Conservation (phyloP, 2,888 invertebrate species). For the Philaethria dido region DNA sequence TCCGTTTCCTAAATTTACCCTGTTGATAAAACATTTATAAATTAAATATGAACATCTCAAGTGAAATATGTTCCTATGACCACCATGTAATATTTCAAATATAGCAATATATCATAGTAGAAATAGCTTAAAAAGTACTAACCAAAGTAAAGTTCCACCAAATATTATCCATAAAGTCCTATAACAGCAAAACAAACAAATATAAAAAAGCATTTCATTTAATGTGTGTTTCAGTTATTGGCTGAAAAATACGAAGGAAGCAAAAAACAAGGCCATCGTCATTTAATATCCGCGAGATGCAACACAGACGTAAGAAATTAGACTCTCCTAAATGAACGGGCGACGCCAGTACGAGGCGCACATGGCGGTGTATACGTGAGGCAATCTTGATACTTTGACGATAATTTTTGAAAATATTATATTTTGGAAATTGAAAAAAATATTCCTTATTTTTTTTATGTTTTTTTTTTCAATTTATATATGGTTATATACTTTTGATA, state of each 20-base stretch:
- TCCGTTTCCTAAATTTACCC: too few species aligned
- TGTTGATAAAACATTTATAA: too few species aligned
- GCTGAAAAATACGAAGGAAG: conserved; percentile 26
- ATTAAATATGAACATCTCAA: too few species aligned
- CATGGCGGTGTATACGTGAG: conserved; percentile 59
- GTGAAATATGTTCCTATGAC: too few species aligned
- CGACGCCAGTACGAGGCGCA: conserved; percentile 67
- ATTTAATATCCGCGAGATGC: conserved; percentile 49
- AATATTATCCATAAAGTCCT: not conserved
- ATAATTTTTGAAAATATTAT: not conserved
- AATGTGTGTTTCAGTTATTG: conserved; percentile 29
- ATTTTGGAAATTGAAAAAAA: too few species aligned
- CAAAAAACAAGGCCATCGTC: conserved; percentile 46
- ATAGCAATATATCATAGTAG: too few species aligned
- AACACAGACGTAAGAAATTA: conserved; percentile 62
- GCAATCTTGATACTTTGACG: conserved; percentile 57
- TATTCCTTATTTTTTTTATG: too few species aligned
- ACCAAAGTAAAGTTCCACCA: not conserved
- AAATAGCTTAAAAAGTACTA: too few species aligned
- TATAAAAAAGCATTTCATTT: conserved; percentile 16
- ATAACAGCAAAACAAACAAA: not conserved
- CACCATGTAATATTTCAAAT: too few species aligned
- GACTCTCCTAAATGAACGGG: conserved; percentile 75
- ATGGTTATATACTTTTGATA: too few species aligned
- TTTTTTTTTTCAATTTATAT: too few species aligned